Percentiles rank a stretch among this genome's conserved stretches.
phyloP scores from a whole-genome alignment of 2,888 invertebrate genomes.

The Lycophotia porphyrea region DNA sequence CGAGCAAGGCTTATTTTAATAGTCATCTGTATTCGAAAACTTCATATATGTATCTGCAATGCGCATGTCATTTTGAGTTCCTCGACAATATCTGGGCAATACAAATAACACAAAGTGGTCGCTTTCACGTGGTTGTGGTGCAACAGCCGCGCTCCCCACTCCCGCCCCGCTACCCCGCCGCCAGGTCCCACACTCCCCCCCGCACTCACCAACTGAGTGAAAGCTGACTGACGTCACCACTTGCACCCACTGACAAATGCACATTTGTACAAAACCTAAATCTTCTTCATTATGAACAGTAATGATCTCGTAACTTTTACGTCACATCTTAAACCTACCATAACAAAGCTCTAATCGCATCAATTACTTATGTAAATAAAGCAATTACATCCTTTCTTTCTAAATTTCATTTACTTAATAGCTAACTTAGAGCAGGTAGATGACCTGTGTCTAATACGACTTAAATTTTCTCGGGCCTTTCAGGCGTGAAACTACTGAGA shows the following conservation, averaged over 20 bases:
- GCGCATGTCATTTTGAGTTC: slow-evolving; percentile 53
- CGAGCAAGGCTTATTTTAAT: not conserved
- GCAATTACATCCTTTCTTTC: slow-evolving; percentile 32
- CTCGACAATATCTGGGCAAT: slow-evolving; percentile 63
- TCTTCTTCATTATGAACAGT: slow-evolving; percentile 56
- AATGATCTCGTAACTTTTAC: slow-evolving; percentile 27
- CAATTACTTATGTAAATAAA: slow-evolving; percentile 37
- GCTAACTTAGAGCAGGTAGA: slow-evolving; percentile 13
- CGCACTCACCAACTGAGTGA: slow-evolving; percentile 74
- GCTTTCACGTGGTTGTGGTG: slow-evolving; percentile 84
- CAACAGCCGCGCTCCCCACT: slow-evolving; percentile 68
- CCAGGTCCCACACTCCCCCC: not conserved
- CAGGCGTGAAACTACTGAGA: slow-evolving; percentile 54
- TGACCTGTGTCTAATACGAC: slow-evolving; percentile 57
- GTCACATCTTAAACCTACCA: slow-evolving; percentile 8
- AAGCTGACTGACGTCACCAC: slow-evolving; percentile 83
- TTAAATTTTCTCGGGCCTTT: slow-evolving; percentile 56
- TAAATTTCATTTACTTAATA: slow-evolving; percentile 19
- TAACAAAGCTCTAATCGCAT: slow-evolving; percentile 31
- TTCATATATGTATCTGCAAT: slow-evolving; percentile 38
- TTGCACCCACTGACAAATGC: slow-evolving; percentile 76
- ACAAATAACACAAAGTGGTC: slow-evolving; percentile 72
- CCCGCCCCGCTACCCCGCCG: not conserved
- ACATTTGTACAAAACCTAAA: slow-evolving; percentile 59
- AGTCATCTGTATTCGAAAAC: slow-evolving; percentile 29